phyloP scores from a whole-genome alignment of 1,140 invertebrate genomes.

The Drosophila lini region DNA sequence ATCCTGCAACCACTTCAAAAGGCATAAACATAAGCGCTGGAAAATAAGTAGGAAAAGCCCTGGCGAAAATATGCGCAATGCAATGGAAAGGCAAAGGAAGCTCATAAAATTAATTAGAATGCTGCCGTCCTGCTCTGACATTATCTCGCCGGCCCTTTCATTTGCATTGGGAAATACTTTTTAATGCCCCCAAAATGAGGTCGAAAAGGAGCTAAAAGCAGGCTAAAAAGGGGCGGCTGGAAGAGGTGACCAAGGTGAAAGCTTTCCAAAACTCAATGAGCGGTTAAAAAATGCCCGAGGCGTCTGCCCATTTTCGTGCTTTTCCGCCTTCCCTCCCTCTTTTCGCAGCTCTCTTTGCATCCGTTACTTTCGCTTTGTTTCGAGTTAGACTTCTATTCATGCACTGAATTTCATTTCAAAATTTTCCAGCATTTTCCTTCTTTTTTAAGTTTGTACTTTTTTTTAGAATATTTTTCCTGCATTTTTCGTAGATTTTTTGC shows the following conservation, averaged over 20 bases:
- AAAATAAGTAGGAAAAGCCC: constrained; percentile 28
- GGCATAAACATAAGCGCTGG: constrained; percentile 33
- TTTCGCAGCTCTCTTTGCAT: constrained; percentile 23
- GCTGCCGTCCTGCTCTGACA: constrained; percentile 14
- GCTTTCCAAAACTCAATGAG: constrained; percentile 62
- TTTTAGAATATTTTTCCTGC: constrained; percentile 1
- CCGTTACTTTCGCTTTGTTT: constrained; percentile 65
- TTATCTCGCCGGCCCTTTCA: constrained; percentile 35
- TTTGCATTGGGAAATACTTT: constrained; percentile 51
- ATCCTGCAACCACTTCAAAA: constrained; percentile 53
- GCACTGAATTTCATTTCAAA: constrained; percentile 59
- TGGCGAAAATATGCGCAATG: constrained; percentile 35
- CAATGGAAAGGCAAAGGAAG: constrained; percentile 59
- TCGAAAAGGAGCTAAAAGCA: constrained; percentile 9
- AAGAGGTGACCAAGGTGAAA: constrained; percentile 57
- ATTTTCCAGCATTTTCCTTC: constrained; percentile 8
- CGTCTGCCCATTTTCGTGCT: constrained; percentile 21
- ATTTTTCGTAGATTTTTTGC: constrained; percentile 36
- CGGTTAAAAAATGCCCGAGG: constrained; percentile 57
- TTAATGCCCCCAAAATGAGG: constrained; percentile 15
- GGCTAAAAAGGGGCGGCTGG: background rate
- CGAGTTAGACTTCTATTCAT: constrained; percentile 47
- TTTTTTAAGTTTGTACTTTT: constrained; percentile 19
- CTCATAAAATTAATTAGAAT: constrained; percentile 77
- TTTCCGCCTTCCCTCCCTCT: constrained; percentile 8